Evolutionary conservation across 1,140 invertebrate genomes (phyloP).

Genomic region (Dendroctonus ponderosae): DNA sequence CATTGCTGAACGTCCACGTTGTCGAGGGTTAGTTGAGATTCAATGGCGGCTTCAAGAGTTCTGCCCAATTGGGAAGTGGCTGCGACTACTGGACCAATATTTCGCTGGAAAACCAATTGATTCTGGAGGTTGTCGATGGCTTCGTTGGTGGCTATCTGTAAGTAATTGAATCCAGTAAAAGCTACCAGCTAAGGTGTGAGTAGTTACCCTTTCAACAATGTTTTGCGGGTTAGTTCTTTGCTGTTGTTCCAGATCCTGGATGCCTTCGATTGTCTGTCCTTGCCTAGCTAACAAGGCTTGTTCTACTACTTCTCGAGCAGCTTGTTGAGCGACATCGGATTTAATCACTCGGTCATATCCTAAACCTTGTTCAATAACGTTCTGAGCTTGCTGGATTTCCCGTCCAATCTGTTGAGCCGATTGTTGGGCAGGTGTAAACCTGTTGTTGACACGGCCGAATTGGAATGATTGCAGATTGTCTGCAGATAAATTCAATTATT

Average conservation of each 20-base stretch:
- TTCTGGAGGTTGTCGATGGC: slow-evolving; percentile 1
- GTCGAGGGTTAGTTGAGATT: slow-evolving; percentile 8
- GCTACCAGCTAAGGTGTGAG: neutral
- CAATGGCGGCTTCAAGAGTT: slow-evolving; percentile 14
- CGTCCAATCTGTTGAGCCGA: slow-evolving; percentile 2
- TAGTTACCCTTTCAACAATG: neutral
- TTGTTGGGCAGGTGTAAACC: slow-evolving; percentile 6
- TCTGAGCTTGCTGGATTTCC: slow-evolving; percentile 5
- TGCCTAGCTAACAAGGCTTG: slow-evolving; percentile 9
- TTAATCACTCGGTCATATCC: neutral
- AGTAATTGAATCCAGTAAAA: slow-evolving; percentile 1
- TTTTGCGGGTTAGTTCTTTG: neutral
- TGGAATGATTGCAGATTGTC: neutral
- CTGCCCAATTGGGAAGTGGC: slow-evolving; percentile 4
- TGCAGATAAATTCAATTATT: neutral
- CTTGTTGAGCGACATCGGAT: slow-evolving; percentile 3
- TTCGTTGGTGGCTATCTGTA: neutral
- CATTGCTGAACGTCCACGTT: slow-evolving; percentile 2
- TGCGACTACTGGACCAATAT: neutral
- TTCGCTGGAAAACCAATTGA: slow-evolving; percentile 5
- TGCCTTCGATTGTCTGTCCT: slow-evolving; percentile 12
- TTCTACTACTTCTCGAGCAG: slow-evolving; percentile 4
- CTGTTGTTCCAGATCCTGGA: slow-evolving; percentile 6
- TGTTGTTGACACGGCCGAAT: neutral
- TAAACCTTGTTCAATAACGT: neutral